Conservation (phyloP, 2,113 vertebrate genomes). For the Hemichromis elongatus region DNA sequence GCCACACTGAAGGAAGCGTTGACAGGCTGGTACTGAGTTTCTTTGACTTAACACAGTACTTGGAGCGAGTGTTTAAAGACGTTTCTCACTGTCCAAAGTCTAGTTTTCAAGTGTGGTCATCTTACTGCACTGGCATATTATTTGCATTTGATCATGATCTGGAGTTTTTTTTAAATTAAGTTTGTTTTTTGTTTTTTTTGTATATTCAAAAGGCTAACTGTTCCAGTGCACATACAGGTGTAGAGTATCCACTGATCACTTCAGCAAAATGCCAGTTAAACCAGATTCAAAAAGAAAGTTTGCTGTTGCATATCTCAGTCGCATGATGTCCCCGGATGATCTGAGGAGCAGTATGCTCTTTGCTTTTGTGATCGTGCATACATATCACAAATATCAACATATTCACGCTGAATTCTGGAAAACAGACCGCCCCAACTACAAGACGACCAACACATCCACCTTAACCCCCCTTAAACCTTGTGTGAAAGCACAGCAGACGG, state of each 20-base stretch:
- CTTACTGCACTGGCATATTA: neutral
- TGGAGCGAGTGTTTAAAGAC: neutral
- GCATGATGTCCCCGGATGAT: too few relatives aligned
- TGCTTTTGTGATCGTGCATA: neutral
- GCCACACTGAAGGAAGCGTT: neutral
- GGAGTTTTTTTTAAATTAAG: neutral
- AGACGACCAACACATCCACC: neutral
- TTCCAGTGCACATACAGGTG: neutral
- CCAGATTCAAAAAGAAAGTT: neutral
- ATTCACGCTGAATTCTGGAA: neutral
- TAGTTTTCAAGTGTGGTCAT: neutral
- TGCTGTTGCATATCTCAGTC: too few relatives aligned
- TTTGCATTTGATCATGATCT: neutral
- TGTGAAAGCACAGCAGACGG: neutral
- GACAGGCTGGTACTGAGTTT: neutral
- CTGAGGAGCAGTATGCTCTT: too few relatives aligned
- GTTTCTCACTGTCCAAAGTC: neutral
- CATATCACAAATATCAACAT: neutral
- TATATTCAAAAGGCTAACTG: neutral
- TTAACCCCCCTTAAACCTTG: neutral
- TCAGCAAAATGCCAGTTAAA: neutral
- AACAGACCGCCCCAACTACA: neutral
- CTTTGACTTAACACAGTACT: neutral
- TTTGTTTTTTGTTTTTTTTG: too few relatives aligned
- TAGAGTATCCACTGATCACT: neutral